Evolutionary conservation across 2,888 invertebrate species (phyloP), one percentile per base, ranked within the genome.

Genomic region (Ecdyonurus torrentis): DNA sequence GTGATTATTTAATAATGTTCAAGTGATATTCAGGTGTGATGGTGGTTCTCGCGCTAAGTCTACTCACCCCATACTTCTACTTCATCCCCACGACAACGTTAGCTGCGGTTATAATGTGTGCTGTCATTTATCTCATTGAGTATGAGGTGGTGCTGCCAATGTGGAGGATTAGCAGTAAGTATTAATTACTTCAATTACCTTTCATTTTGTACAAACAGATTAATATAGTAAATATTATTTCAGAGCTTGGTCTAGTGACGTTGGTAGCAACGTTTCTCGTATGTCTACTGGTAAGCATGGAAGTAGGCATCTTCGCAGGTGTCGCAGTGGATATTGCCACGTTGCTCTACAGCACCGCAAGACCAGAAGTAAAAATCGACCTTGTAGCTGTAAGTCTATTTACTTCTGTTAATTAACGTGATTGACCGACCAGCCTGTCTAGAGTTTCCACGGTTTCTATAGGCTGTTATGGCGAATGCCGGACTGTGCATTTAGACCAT

Each of bases 41-140:
- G 66, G 89, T 94, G 1, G 75, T 95, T 2, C 72, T 93, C 64
- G 84, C 93, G 0, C 81, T 94, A 65, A 85, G 84, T 2, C 80
- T 91, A 62, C 77, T 95, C 3, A 87, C 94, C 0, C 82, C 85
- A 0, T 83, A 87, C 20, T 94, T 95, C 74, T 84, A 83, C 72
- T 92, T 82, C 75, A 91, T 92, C 70, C 92, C 92, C 1, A 90
- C 90, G 70, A 82, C 93, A 0, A 87, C 89, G 0, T 77, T 96
- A 5, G 87, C 92, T 0, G 90, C 86, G 1, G 87, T 96, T 66
- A 93, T 96, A 68, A 86, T 94, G 66, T 84, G 89, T 37, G 93
- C 95, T 23, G 93, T 96, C 83, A 80, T 87, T 67, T 87, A 86
- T 68, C 85, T 93, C 79, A 79, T 92, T 5, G 91, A 92, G 67